Base-by-base conservation (phyloP, 2,113 vertebrate genomes). In the Heptranchias perlo region DNA sequence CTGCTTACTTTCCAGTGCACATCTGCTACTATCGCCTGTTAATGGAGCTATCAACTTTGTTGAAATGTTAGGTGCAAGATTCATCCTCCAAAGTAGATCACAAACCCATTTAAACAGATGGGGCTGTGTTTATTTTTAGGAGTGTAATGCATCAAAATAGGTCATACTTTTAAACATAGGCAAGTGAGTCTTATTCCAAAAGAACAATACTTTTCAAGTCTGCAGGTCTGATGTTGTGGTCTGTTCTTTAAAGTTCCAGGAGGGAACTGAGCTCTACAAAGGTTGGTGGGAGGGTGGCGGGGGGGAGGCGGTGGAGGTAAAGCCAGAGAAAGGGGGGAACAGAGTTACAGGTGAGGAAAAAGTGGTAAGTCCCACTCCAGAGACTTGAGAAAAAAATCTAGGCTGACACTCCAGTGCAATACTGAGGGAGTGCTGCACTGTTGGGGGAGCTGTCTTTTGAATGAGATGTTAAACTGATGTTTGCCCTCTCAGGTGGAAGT, bases 31-130 rank as follows among this genome's bases (percentile, higher is more conserved):
- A n/a, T 92, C 13, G 5, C 47, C 84, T 49, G 47, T 92, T 61
- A 61, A 92, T 92, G 87, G 54, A 92, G 54, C 14, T 92, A 54
- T 92, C 87, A 61, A 92, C 28, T 61, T 92, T 61, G 31, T 35
- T 8, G 54, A 92, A 58, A 61, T 61, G 87, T 92, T 92, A 18
- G 31, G 54, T 61, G 54, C 87, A 82, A 82, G 39, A 82, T 47
- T 44, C 78, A 82, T 47, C 78, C 16, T 82, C 39, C 78, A 82
- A 82, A 82, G 39, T 35, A 61, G 87, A 92, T n/a, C 54, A 92
- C 54, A 92, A 58, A 18, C 54, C 54, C 54, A 92, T 7, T 92
- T 92, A 61, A 92, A 61, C 87, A 92, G 87, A 92, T 61, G 87
- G 87, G 52, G 0, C 54, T 61, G 28, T 58, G 52, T 61, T 92